These are phyloP conservation scores for Pecten maximus DNA, from an alignment of 2,888 invertebrate genomes.

Conservation along the genomic window DNA sequence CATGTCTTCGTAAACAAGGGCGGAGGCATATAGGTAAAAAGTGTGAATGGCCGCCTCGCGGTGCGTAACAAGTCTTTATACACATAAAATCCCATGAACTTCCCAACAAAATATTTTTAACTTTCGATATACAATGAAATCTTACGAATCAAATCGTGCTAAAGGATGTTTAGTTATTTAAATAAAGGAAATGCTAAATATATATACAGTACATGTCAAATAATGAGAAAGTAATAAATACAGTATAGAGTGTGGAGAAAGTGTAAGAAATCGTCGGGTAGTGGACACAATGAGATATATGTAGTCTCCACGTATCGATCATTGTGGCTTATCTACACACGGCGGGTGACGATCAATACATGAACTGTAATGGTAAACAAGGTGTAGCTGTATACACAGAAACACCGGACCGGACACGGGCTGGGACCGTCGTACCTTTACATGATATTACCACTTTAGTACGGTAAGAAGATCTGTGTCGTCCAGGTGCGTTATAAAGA, in stretches of 20 bases:
- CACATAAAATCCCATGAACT: neutral
- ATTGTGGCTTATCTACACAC: conserved; percentile 23
- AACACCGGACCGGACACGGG: neutral
- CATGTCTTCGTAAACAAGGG: neutral
- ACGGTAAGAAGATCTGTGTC: neutral
- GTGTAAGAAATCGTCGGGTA: neutral
- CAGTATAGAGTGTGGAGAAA: neutral
- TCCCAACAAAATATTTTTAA: neutral
- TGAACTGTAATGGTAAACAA: neutral
- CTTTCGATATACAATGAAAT: neutral
- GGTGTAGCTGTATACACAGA: neutral
- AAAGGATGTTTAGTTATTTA: neutral
- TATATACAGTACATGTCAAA: neutral
- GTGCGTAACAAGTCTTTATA: neutral
- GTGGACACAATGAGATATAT: conserved; percentile 2
- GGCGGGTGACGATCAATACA: neutral
- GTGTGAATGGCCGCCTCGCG: neutral
- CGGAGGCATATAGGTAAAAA: neutral
- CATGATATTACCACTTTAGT: neutral
- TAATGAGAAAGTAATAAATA: neutral
- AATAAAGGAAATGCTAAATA: neutral
- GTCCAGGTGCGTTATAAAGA: neutral
- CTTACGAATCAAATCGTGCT: neutral
- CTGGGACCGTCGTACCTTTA: neutral
- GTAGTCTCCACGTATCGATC: neutral